Evolutionary conservation across 2,888 invertebrate genomes (phyloP), one percentile per base, ranked within the genome.

Genomic region (Alviniconcha strummeri): DNA sequence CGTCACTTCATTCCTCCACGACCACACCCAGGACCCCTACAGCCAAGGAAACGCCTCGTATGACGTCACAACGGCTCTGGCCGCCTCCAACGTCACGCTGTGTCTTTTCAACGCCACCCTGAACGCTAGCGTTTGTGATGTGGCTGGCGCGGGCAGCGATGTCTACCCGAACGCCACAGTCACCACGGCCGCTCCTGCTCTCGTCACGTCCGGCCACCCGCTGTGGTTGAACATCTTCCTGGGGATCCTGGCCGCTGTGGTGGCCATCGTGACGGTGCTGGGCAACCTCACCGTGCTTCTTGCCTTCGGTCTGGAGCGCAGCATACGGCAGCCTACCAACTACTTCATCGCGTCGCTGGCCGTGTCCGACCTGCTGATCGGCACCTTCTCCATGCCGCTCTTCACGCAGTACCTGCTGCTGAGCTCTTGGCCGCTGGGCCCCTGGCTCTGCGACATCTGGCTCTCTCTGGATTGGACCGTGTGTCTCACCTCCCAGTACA

Each of bases 261-360:
- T 98, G 93, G 98, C 98, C 90, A 95, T 99, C 76, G 95, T 98
- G 88, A 99, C 99, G 0, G 97, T 99, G 85, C 96, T 92, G n/a
- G 99, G 99, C 83, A 99, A 99, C 93, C 97, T 99, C 83, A 95
- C 99, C 87, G 99, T 99, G 83, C 95, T 99, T 83, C 94, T 98
- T 89, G 98, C 98, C 77, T 99, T 99, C 94, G 96, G 98, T 86
- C 97, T 99, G 75, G 99, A 98, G 94, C 95, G 98, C 85, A 96
- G 97, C 88, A 95, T 95, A 87, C 94, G 99, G 83, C 99, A 99
- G 93, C 99, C 99, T 57, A 98, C 98, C 94, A 99, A 99, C 95
- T 99, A 99, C 95, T 99, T 99, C 95, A 99, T 99, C 88, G 99
- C 99, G 11, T 99, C 99, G 0, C 95, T 99, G 87, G 99, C 99